phyloP scores from a whole-genome alignment of 2,888 invertebrate genomes.

The Chouioia cunea region DNA sequence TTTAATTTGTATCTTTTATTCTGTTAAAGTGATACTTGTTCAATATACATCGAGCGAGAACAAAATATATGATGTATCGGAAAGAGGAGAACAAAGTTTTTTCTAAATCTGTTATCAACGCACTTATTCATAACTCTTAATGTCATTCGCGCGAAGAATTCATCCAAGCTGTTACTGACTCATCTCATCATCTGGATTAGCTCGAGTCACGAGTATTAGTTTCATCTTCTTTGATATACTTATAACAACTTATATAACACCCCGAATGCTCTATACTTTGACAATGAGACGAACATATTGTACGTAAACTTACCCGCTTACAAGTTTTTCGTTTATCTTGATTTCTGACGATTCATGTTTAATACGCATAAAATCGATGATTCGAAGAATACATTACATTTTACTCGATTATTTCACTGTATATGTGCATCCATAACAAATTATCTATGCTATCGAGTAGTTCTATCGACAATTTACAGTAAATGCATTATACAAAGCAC shows the following conservation, averaged over 20 bases:
- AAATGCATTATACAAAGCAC: too few species aligned
- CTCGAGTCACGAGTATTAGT: neutral
- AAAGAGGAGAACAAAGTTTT: constrained; percentile 14
- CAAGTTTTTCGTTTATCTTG: neutral
- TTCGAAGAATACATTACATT: too few species aligned
- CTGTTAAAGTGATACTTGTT: too few species aligned
- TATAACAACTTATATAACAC: neutral
- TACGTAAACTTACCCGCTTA: constrained; percentile 7
- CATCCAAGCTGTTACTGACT: constrained; percentile 19
- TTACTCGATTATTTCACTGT: too few species aligned
- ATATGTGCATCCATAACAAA: too few species aligned
- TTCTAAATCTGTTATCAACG: constrained; percentile 25
- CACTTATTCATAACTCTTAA: constrained; percentile 18
- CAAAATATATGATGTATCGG: neutral
- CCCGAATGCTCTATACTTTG: constrained; percentile 12
- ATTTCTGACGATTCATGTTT: neutral
- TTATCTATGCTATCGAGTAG: too few species aligned
- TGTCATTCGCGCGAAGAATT: constrained; percentile 20
- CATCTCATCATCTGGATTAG: constrained; percentile 18
- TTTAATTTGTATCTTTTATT: too few species aligned
- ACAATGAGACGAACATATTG: constrained; percentile 5
- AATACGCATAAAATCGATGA: too few species aligned
- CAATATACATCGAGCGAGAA: neutral
- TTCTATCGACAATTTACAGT: too few species aligned
- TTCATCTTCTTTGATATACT: neutral